A percentile compares a stretch with the other conserved stretches of the same genome.
phyloP scores from a whole-genome alignment of 2,888 invertebrate genomes.

The Brachypterus glaber region DNA sequence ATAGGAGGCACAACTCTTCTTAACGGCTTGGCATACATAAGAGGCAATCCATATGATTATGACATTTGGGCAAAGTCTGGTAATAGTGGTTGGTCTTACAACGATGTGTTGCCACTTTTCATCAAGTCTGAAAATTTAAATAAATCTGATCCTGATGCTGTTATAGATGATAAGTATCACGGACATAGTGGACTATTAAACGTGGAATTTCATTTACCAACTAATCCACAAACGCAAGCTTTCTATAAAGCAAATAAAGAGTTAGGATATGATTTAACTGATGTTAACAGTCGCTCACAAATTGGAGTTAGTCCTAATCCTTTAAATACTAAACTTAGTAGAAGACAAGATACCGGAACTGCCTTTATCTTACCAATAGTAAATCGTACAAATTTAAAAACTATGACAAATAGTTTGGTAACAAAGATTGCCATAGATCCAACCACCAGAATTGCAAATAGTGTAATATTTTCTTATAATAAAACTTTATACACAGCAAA shows the following conservation, averaged over 20 bases:
- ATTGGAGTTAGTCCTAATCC: not conserved
- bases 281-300: not conserved
- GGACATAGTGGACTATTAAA: not conserved
- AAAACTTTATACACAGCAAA: not conserved
- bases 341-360: not conserved
- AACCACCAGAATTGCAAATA: not conserved
- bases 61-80: not conserved
- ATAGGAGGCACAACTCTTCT: not conserved
- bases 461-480: not conserved
- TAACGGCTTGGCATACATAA: not conserved
- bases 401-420: not conserved
- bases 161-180: not conserved
- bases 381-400: not conserved
- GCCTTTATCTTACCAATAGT: not conserved
- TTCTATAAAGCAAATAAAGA: not conserved
- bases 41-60: not conserved
- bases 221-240: not conserved
- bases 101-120: not conserved
- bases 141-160: not conserved
- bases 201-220: not conserved
- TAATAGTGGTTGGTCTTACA: not conserved
- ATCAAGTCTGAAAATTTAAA: not conserved
- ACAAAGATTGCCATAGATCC: not conserved
- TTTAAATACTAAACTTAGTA: not conserved
- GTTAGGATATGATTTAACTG: not conserved